Percentiles rank a stretch among this genome's conserved stretches.
phyloP scores from a whole-genome alignment of 2,888 invertebrate genomes.

The Blastobasis lacticolella region DNA sequence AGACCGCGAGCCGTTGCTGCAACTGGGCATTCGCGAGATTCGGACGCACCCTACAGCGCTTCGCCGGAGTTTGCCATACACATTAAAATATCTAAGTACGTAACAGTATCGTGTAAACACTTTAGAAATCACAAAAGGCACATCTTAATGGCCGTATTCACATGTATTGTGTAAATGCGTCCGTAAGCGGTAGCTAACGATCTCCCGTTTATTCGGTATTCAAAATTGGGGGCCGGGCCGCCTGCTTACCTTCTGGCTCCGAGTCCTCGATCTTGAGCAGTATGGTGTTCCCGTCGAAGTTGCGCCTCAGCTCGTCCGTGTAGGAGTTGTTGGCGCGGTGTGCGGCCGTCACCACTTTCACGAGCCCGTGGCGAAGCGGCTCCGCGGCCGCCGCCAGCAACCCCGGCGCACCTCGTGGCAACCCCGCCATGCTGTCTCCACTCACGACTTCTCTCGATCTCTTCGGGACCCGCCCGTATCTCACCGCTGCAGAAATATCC shows the following conservation, averaged over 20 bases:
- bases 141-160: too few species aligned
- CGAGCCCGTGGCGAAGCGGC: constrained; percentile 17
- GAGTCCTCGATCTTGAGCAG: constrained; percentile 30
- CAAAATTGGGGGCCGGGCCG: too few species aligned
- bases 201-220: too few species aligned
- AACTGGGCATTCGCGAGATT: too few species aligned
- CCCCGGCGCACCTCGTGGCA: constrained; percentile 23
- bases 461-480: constrained; percentile 97
- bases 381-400: constrained; percentile 35
- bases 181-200: too few species aligned
- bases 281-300: constrained; percentile 27
- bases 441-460: constrained; percentile 81
- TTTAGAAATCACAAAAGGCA: too few species aligned
- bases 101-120: too few species aligned
- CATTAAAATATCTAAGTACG: too few species aligned
- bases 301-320: constrained; percentile 85
- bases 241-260: constrained; percentile 29
- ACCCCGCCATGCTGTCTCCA: constrained; percentile 32
- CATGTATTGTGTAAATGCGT: too few species aligned
- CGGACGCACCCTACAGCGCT: too few species aligned
- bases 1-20: too few species aligned
- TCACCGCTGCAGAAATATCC: constrained; percentile 80
- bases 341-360: constrained; percentile 75
- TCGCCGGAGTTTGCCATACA: too few species aligned
- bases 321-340: constrained; percentile 92